A percentile compares a stretch with the other conserved stretches of the same genome.
Conservation (phyloP, 2,888 invertebrate genomes). For the Drosophila stalkeri region DNA sequence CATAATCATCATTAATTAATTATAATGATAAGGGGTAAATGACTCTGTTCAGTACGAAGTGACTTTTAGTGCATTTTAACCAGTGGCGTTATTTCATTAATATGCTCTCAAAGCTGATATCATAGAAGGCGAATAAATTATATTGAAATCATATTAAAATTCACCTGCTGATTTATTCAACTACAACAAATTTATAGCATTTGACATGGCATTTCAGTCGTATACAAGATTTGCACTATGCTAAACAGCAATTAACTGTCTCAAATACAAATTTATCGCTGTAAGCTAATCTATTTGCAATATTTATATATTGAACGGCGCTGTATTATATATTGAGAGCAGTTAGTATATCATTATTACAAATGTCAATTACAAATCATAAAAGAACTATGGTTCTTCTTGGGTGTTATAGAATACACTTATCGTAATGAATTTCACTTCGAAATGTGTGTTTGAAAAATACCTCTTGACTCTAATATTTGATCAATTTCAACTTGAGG, state of each 20-base stretch:
- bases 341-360: too few relatives aligned
- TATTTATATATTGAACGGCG: neutral
- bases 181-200: neutral
- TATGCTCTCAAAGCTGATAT: constrained; percentile 6
- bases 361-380: too few relatives aligned
- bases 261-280: constrained; percentile 5
- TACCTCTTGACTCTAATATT: too few relatives aligned
- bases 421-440: too few relatives aligned
- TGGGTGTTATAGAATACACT: too few relatives aligned
- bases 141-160: neutral
- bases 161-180: neutral
- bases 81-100: constrained; percentile 29
- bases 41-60: neutral
- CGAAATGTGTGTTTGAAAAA: too few relatives aligned
- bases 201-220: neutral
- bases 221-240: neutral
- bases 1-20: constrained; percentile 74
- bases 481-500: too few relatives aligned
- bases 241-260: constrained; percentile 12
- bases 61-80: constrained; percentile 44
- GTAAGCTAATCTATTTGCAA: neutral
- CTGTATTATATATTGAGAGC: too few relatives aligned
- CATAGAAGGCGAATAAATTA: constrained; percentile 8
- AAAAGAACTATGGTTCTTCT: too few relatives aligned
- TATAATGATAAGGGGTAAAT: constrained; percentile 51